Base-by-base conservation (phyloP, 2,113 vertebrate species). In the Spermophilus dauricus region DNA sequence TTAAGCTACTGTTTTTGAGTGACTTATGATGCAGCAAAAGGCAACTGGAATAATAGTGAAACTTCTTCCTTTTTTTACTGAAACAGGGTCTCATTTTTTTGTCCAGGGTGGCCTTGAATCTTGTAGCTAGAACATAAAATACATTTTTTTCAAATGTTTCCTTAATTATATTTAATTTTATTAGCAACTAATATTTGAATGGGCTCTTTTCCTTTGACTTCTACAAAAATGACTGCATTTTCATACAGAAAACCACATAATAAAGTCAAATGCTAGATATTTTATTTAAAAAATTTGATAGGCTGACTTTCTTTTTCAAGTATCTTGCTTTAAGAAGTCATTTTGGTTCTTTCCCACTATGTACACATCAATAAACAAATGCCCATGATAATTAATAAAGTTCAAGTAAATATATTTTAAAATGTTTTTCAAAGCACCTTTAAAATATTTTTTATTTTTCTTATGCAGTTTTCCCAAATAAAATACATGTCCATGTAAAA, bases 381-480 rank as follows among this genome's bases (percentile, higher is more conserved):
- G 37, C n/a, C 48, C n/a, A 39, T 42, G 12, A 93, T 61, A 39
- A 97, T 58, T 91, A 90, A 77, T 77, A 93, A 93, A 86, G 18
- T 63, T 83, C 48, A 97, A 67, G 39, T 69, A 93, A 96, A 95
- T 56, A 90, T 34, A 65, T 70, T 70, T 53, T 73, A 80, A 82
- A 91, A 94, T 72, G 22, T 20, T 30, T 58, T 95, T 37, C n/a
- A 95, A 80, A 73, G 12, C 17, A 93, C 3, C 18, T 70, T 73
- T 85, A 92, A 88, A 96, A 53, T 61, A 76, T 63, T 96, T 87
- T 87, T 69, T 95, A 51, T 84, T 94, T 92, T 89, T 61, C 30
- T 80, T 73, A 84, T 30, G n/a, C 45, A 82, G 32, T 93, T 89
- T 93, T 96, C 56, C 96, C 56, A 94, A 96, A 70, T 69, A 32